Evolutionary conservation across 1,140 invertebrate species (phyloP), one percentile per base, ranked within the genome.

Genomic region (Cylas formicarius): DNA sequence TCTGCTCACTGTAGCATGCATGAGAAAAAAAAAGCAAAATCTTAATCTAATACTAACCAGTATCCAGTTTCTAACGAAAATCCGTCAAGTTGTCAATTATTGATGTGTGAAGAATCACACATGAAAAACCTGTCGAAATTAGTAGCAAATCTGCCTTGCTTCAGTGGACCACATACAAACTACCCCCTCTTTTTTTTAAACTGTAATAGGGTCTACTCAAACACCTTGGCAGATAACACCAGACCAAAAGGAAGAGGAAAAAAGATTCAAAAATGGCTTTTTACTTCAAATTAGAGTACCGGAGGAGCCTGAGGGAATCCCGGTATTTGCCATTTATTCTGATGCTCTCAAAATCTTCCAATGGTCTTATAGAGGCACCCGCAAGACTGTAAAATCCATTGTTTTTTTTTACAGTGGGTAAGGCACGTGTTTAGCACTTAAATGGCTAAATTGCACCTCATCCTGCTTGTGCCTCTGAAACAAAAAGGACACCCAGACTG

Each of bases 381-480:
- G 62, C 64, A 66, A 66, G 62, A 65, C 53, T 57, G 54, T 58
- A 63, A 60, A 61, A 60, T 63, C 60, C 60, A 58, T 61, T 53
- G 52, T n/a, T n/a, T 36, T 46, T 44, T 34, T 45, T 36, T 29
- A 63, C 51, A 51, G 56, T 60, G 57, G n/a, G n/a, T n/a, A n/a
- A n/a, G n/a, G 59, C 60, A 60, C 62, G 61, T 55, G 44, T 49
- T 61, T 61, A 61, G 59, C 58, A 39, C 44, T 42, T 32, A 9
- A 26, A 38, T 33, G 27, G 41, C 48, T 57, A 57, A 62, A 61
- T 59, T 44, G 61, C 60, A 56, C 56, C 62, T 74, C 73, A 72
- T 76, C 73, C 72, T 69, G 73, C 77, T 80, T 80, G 79, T 82
- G 80, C 80, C 79, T 82, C 80, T 82, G 78, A 81, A 81, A 82